Evolutionary conservation across 2,888 invertebrate species (phyloP), one percentile per base, ranked within the genome.

Genomic region (Polymixis flavicincta): DNA sequence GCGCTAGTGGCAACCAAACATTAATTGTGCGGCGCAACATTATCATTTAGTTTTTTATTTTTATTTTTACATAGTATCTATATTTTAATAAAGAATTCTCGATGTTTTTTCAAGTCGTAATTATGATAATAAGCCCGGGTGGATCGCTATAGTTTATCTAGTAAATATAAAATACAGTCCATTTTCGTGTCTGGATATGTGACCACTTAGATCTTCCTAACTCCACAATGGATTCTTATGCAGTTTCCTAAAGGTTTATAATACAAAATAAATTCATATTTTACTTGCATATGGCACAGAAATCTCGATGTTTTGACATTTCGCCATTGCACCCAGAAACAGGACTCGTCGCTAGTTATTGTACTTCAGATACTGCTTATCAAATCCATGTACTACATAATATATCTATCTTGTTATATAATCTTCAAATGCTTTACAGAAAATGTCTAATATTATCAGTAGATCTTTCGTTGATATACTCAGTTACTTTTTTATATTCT

Each of bases 361-460:
- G 11, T 54, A 28, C n/a, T 70, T 14, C 11, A 28, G n/a, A 69
- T 76, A 76, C 14, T 50, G 14, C 11, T 42, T 60, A 50, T 55
- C 48, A 25, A 81, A 61, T 42, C 19, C 28, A 61, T 55, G 19
- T 28, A 48, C 4, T 0, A n/a, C n/a, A n/a, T n/a, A n/a, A n/a
- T n/a, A n/a, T 45, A 50, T 17, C 19, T 28, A 19, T 48, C 22
- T 63, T n/a, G 28, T 50, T 22, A 32, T n/a, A 72, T 42, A 28
- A 54, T 54, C 37, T 48, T 25, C 6, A 67, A 75, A 52, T 74
- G 45, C 1, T 75, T 54, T 68, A 64, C 59, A 68, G 13, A 50
- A 25, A 32, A 48, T 57, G 28, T 57, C 55, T 48, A 11, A 55
- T 55, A 79, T 48, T 52, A 79, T 83, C 42, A 28, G 42, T 60